These are phyloP conservation scores for Hirudo medicinalis DNA, from an alignment of 1,140 invertebrate genomes.

Conservation along the genomic window DNA sequence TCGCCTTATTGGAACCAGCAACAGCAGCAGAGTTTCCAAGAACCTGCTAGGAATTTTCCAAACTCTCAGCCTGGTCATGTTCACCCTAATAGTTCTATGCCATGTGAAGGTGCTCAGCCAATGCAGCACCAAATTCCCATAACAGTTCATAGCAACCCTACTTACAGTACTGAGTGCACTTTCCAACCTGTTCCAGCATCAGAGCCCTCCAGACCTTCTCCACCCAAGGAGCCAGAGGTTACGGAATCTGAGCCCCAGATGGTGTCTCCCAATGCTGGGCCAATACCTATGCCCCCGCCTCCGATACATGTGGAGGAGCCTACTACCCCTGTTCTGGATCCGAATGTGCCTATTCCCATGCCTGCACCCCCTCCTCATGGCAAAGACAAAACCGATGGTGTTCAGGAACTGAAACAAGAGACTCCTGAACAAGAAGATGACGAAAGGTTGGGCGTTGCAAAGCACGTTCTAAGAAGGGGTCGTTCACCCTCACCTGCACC, in stretches of 20 bases:
- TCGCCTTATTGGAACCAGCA: too few relatives aligned
- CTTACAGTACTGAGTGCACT: too few relatives aligned
- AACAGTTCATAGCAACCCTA: too few relatives aligned
- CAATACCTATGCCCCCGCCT: conserved; percentile 4
- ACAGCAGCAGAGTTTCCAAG: too few relatives aligned
- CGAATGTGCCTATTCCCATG: conserved; percentile 7
- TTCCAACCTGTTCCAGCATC: too few relatives aligned
- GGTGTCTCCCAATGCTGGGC: neutral
- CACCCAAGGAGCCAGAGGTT: too few relatives aligned
- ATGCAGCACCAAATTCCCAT: conserved; percentile 23
- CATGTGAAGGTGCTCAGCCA: conserved; percentile 26
- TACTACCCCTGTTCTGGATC: neutral
- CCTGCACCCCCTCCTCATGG: neutral
- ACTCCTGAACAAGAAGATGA: neutral
- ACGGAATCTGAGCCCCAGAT: neutral
- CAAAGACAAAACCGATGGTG: neutral
- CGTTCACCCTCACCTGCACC: conserved; percentile 27
- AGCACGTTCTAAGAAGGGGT: conserved; percentile 24
- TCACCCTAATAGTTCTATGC: conserved; percentile 27
- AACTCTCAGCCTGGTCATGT: too few relatives aligned
- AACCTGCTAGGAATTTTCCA: too few relatives aligned
- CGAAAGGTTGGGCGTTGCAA: neutral
- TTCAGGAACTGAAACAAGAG: too few relatives aligned
- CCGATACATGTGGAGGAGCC: conserved; percentile 3
- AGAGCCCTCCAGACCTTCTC: too few relatives aligned